These are phyloP conservation scores for Amblyteles armatorius DNA, from an alignment of 2,888 invertebrate genomes.

Conservation along the genomic window DNA sequence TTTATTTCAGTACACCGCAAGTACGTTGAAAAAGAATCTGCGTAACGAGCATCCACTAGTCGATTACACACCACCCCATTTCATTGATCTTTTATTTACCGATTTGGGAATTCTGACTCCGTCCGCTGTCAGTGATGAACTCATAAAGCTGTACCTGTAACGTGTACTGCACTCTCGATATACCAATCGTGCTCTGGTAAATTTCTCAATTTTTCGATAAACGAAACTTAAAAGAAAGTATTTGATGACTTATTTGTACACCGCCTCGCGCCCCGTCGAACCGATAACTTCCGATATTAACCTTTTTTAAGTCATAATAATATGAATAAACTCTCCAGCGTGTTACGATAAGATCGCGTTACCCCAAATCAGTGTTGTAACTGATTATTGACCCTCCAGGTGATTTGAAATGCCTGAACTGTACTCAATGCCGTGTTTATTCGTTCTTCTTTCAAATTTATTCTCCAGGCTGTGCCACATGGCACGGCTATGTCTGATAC, in stretches of 20 bases:
- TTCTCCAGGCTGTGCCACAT: slow-evolving; percentile 65
- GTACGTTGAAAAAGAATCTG: slow-evolving; percentile 85
- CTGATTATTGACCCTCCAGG: too few species aligned
- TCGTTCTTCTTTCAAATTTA: slow-evolving; percentile 65
- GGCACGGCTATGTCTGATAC: slow-evolving; percentile 64
- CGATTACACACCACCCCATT: slow-evolving; percentile 98
- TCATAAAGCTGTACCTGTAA: slow-evolving; percentile 98
- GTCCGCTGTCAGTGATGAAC: slow-evolving; percentile 98
- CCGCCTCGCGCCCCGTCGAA: too few species aligned
- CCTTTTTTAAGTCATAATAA: neutral
- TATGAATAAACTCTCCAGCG: too few species aligned
- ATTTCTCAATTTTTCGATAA: slow-evolving; percentile 28
- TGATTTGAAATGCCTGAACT: too few species aligned
- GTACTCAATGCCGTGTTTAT: slow-evolving; percentile 10
- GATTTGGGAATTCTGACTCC: slow-evolving; percentile 98
- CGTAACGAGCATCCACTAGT: slow-evolving; percentile 93
- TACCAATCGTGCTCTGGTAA: neutral
- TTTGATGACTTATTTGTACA: neutral
- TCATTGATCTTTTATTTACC: slow-evolving; percentile 96
- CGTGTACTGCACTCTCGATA: slow-evolving; percentile 7
- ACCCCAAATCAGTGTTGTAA: too few species aligned
- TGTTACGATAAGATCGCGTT: too few species aligned
- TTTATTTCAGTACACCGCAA: slow-evolving; percentile 86
- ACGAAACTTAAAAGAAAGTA: neutral
- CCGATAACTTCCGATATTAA: neutral